Percentiles rank a stretch among this genome's conserved stretches.
phyloP scores from a whole-genome alignment of 2,797 vertebrate genomes.

The Enteromius trimaculatus region DNA sequence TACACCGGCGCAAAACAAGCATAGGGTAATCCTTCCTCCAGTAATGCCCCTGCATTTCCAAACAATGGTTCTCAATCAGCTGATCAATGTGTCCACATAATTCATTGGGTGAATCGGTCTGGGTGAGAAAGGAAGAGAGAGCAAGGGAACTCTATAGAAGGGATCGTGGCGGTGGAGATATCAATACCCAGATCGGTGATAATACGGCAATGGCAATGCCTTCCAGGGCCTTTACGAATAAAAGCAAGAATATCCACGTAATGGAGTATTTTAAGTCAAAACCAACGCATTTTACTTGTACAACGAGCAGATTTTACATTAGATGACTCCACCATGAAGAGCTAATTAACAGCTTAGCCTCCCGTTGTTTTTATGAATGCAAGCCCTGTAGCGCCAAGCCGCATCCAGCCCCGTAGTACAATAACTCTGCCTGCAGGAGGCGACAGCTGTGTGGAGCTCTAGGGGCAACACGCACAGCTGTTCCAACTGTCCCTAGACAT shows the following conservation, averaged over 20 bases:
- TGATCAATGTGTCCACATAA: constrained; percentile 99
- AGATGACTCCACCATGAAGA: constrained; percentile 73
- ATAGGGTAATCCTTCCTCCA: constrained; percentile 95
- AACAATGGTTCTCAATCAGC: constrained; percentile 99
- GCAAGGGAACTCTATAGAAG: constrained; percentile 52
- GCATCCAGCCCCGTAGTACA: constrained; percentile 71
- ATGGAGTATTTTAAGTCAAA: constrained; percentile 74
- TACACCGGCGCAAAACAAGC: constrained; percentile 74
- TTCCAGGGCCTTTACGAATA: constrained; percentile 85
- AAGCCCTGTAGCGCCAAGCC: constrained; percentile 68
- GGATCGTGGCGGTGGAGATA: constrained; percentile 84
- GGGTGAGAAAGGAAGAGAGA: constrained; percentile 83
- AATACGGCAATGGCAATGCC: constrained; percentile 90
- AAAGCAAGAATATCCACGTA: constrained; percentile 78
- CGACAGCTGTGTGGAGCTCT: constrained; percentile 71
- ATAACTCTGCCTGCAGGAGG: constrained; percentile 80
- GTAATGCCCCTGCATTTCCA: constrained; percentile 89
- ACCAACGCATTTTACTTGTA: constrained; percentile 70
- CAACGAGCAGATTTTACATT: constrained; percentile 75
- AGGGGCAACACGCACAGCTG: constrained; percentile 70
- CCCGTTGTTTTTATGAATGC: constrained; percentile 81
- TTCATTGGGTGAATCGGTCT: constrained; percentile 93
- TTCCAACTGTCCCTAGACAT: constrained; percentile 73
- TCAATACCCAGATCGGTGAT: constrained; percentile 92
- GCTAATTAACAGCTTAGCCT: constrained; percentile 86